These are phyloP conservation scores for Papilio dardanus DNA, from an alignment of 1,140 invertebrate genomes.

Conservation along the genomic window DNA sequence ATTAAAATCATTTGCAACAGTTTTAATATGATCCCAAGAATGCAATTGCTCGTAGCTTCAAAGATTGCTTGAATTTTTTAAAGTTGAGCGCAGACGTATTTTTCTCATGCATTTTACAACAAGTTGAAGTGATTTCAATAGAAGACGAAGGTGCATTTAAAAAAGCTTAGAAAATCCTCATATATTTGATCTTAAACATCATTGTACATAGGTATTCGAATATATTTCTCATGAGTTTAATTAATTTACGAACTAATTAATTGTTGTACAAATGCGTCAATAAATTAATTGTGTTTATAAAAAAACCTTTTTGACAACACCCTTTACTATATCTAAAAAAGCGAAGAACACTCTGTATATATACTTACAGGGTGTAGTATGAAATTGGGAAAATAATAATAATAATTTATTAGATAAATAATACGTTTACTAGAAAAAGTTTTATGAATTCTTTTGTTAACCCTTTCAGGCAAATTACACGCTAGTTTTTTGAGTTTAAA, in stretches of 20 bases:
- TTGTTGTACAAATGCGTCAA: too few species aligned
- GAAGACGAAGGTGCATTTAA: not conserved
- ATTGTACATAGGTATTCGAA: not conserved
- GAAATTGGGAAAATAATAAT: not conserved
- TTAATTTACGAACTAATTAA: not conserved
- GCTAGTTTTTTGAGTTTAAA: not conserved
- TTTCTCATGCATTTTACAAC: constrained; percentile 45
- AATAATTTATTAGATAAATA: not conserved
- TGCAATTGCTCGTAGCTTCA: constrained; percentile 27
- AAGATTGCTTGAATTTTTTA: constrained; percentile 55
- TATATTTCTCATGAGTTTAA: not conserved
- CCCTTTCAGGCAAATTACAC: not conserved
- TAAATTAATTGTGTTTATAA: too few species aligned
- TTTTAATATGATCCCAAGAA: not conserved
- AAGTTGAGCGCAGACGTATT: constrained; percentile 47
- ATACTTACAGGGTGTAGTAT: not conserved
- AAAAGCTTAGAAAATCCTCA: not conserved
- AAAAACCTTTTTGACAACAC: not conserved
- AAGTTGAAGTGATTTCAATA: constrained; percentile 14
- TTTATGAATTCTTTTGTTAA: not conserved
- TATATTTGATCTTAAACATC: not conserved
- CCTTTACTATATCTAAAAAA: not conserved
- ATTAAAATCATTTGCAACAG: not conserved
- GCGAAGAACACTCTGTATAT: not conserved
- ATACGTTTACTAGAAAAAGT: not conserved